These are phyloP conservation scores for Opisthograptis luteolata DNA, from an alignment of 2,888 invertebrate genomes.

Conservation along the genomic window DNA sequence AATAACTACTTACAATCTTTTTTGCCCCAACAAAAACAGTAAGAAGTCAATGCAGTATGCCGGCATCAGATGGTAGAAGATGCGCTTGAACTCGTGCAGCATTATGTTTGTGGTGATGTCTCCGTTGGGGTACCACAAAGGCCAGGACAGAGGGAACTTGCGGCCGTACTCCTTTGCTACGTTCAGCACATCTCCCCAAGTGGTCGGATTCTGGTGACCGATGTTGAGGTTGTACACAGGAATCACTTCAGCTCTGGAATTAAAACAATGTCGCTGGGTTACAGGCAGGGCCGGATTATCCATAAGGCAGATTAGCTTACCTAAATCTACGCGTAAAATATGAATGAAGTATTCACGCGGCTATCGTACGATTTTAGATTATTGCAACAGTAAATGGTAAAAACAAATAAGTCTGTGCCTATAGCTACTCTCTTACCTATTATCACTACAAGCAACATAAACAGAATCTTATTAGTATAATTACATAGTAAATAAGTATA, in stretches of 20 bases:
- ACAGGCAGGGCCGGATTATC: no score
- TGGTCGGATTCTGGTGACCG: conserved; percentile 90
- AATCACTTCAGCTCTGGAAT: conserved; percentile 84
- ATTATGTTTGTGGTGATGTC: conserved; percentile 87
- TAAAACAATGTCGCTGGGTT: not conserved
- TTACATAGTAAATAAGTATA: no score
- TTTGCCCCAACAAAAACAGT: conserved; percentile 89
- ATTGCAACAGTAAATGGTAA: no score
- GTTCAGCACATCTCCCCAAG: conserved; percentile 93
- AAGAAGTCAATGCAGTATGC: conserved; percentile 92
- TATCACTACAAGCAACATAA: no score
- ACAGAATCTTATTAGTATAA: no score
- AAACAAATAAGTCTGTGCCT: no score
- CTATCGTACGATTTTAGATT: not conserved
- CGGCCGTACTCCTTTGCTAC: conserved; percentile 87
- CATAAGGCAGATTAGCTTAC: not conserved
- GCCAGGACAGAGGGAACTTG: conserved; percentile 91
- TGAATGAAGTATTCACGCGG: not conserved
- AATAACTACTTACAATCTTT: conserved; percentile 89
- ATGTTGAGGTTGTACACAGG: conserved; percentile 96
- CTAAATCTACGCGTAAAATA: no score
- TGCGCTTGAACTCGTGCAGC: conserved; percentile 86
- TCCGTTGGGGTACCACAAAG: conserved; percentile 94
- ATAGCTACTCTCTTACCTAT: no score
- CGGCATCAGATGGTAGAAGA: conserved; percentile 90